Evolutionary conservation across 2,888 invertebrate species (phyloP).

Genomic region (Hyppa rectilinea): DNA sequence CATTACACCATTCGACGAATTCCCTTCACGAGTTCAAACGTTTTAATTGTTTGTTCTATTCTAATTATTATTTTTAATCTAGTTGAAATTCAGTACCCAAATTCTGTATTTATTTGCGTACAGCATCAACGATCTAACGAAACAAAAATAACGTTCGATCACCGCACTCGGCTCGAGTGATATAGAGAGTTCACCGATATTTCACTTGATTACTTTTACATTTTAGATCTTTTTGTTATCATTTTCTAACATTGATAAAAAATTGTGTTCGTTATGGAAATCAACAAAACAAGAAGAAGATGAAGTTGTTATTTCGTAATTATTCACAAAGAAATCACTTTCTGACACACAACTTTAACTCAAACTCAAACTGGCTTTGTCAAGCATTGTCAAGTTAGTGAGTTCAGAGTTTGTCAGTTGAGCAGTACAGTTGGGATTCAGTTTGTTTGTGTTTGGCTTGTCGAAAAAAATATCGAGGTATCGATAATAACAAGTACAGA

Average conservation of each 20-base stretch:
- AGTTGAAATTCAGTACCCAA: constrained; percentile 26
- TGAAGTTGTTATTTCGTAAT: constrained; percentile 13
- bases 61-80: no score
- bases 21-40: background rate
- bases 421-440: background rate
- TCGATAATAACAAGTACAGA: background rate
- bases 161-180: constrained; percentile 28
- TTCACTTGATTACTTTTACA: constrained; percentile 22
- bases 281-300: background rate
- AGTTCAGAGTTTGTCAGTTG: constrained; percentile 4
- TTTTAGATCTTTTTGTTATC: background rate
- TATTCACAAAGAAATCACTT: background rate
- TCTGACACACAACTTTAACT: background rate
- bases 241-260: background rate
- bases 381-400: background rate
- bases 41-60: background rate
- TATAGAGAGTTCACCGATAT: constrained; percentile 32
- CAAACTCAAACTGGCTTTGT: background rate
- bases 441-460: background rate
- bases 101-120: constrained; percentile 53
- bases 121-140: constrained; percentile 52
- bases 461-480: background rate
- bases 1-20: constrained; percentile 41
- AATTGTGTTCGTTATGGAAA: background rate
- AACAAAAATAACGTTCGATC: constrained; percentile 70